Conservation (phyloP, 1,140 invertebrate species). For the Kradibia gibbosae region DNA sequence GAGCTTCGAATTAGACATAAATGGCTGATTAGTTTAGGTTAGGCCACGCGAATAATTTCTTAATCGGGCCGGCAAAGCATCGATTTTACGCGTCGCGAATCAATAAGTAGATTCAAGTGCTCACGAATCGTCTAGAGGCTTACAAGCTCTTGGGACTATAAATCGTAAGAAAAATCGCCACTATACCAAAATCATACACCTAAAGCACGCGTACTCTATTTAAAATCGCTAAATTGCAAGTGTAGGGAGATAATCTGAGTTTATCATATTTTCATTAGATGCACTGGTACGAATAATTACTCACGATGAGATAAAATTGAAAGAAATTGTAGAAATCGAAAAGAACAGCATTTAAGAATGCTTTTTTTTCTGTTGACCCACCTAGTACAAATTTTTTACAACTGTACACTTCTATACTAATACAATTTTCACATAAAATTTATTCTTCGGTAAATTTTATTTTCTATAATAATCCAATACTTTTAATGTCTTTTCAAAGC, state of each 20-base stretch:
- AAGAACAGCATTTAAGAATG: no score
- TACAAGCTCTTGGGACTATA: neutral
- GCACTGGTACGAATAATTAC: no score
- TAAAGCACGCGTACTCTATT: neutral
- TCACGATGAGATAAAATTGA: no score
- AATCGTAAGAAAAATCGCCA: slow-evolving; percentile 3
- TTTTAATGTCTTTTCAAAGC: no score
- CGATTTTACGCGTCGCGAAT: slow-evolving; percentile 26
- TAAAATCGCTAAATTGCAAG: neutral
- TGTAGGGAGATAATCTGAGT: neutral
- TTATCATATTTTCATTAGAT: no score
- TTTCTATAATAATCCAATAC: no score
- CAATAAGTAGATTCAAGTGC: slow-evolving; percentile 12
- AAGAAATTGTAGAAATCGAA: no score
- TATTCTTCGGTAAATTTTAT: no score
- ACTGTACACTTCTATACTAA: no score
- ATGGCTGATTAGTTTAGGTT: slow-evolving; percentile 33
- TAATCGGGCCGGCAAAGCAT: slow-evolving; percentile 27
- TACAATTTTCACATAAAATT: no score
- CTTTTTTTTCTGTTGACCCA: no score
- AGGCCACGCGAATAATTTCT: slow-evolving; percentile 17
- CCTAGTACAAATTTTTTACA: no score
- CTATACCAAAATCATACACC: slow-evolving; percentile 15
- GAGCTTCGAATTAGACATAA: slow-evolving; percentile 28
- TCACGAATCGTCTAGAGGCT: neutral